Base-by-base conservation (phyloP, 2,888 invertebrate species). In the Sturmia bella region DNA sequence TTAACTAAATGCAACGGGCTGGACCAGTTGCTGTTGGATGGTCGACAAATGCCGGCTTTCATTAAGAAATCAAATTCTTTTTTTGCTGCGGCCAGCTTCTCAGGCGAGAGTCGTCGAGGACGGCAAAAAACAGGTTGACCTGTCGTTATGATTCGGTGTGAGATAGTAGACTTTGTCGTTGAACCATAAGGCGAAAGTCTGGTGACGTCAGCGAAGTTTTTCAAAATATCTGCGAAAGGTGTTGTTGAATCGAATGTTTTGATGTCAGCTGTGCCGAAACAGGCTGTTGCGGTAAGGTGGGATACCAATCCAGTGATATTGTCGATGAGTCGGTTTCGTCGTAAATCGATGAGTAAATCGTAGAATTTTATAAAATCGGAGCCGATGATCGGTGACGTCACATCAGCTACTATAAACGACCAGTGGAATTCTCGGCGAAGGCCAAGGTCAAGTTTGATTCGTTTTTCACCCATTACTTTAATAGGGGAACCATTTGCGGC, bases 1-100 rank as follows among this genome's bases (percentile, higher is more conserved):
- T n/a, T n/a, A 13, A n/a, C 37, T n/a, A 27, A 63, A 54, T 73
- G 68, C 15, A 77, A 50, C 27, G 70, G 74, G n/a, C 82, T 83
- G 11, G 59, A 43, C 64, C 64, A 70, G 15, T 61, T 59, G 13
- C 59, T 76, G 17, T 61, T 83, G 4, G 69, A 83, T 12, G 69
- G 63, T 4, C 41, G 64, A 15, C 73, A 80, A 17, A 83, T 83
- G 0, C 61, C 77, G 0, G 41, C 15, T 66, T 83, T 57, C 9
- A 43, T 61, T 0, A 80, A 37, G 12, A 75, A 70, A 0, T 76
- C n/a, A 19, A 83, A 79, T 19, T 80, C 68, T 7, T 50, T 56
- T 45, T 57, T 74, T 0, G 74, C 63, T 15, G 69, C 50, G 2
- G 27, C 50, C 3, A 56, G 56, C 12, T 56, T 56, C 4, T 56